Conservation (phyloP, 2,888 invertebrate species). For the Balanococcus diminutus region DNA sequence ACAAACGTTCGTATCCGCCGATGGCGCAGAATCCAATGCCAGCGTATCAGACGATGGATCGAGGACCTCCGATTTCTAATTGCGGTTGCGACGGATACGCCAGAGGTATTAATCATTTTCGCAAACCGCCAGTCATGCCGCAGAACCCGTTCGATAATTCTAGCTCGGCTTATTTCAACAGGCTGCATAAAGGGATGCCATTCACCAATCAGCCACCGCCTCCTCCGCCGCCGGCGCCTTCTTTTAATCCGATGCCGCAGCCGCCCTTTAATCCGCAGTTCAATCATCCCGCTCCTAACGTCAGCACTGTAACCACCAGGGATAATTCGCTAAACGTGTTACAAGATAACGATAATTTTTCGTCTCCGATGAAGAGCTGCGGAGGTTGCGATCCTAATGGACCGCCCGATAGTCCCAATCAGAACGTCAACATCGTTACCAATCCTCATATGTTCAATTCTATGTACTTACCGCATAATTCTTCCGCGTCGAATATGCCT, state of each 20-base stretch:
- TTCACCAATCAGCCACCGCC: neutral
- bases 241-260: conserved; percentile 1
- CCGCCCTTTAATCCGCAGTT: neutral
- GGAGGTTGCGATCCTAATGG: neutral
- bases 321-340: neutral
- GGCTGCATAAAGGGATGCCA: neutral
- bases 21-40: neutral
- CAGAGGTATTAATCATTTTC: neutral
- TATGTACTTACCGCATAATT: neutral
- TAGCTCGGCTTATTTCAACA: neutral
- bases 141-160: conserved; percentile 28
- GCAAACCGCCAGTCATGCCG: neutral
- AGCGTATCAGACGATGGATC: neutral
- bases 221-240: neutral
- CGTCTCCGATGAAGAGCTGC: neutral
- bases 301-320: neutral
- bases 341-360: neutral
- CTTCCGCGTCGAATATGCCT: neutral
- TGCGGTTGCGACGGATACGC: conserved; percentile 4
- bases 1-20: neutral
- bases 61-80: neutral
- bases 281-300: neutral
- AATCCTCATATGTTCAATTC: neutral
- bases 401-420: neutral
- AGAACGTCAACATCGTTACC: neutral